phyloP scores from a whole-genome alignment of 92 coral and sea anemone species.

The Heteractis magnifica region DNA sequence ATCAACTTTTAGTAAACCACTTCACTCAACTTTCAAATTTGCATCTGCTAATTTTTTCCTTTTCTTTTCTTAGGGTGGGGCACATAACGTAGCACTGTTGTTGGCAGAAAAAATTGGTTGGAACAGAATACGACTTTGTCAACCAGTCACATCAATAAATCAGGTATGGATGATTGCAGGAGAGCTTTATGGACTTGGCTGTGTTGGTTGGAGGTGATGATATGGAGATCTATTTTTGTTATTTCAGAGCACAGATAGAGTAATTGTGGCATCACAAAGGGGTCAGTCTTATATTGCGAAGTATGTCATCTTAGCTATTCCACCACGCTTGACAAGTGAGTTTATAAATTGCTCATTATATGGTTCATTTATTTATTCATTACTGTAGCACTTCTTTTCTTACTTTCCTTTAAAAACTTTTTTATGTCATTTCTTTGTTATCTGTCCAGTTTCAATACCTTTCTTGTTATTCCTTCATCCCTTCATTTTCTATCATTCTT shows the following conservation, averaged over 20 bases:
- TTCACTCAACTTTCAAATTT: not conserved
- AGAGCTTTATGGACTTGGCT: not conserved
- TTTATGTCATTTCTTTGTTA: not conserved
- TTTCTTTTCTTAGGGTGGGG: conserved; percentile 67
- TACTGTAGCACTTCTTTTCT: not conserved
- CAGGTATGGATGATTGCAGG: conserved; percentile 57
- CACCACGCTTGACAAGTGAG: conserved; percentile 78
- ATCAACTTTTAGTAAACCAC: too few species aligned
- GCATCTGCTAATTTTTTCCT: not conserved
- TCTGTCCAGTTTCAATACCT: too few species aligned
- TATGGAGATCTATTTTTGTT: not conserved
- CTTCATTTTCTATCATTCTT: too few species aligned
- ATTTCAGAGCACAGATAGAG: conserved; percentile 62
- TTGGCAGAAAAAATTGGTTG: conserved; percentile 73
- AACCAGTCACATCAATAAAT: conserved; percentile 71
- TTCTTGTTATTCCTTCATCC: too few species aligned
- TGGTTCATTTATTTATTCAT: not conserved
- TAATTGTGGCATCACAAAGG: conserved; percentile 52
- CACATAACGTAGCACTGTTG: conserved; percentile 57
- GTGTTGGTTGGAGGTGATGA: not conserved
- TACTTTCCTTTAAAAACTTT: not conserved
- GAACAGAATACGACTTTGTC: conserved; percentile 66
- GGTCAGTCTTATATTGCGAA: conserved; percentile 68
- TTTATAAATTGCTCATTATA: too few species aligned
- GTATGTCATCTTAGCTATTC: conserved; percentile 78